Base-by-base conservation (phyloP, 2,113 vertebrate genomes). In the Acrocephalus kingi region DNA sequence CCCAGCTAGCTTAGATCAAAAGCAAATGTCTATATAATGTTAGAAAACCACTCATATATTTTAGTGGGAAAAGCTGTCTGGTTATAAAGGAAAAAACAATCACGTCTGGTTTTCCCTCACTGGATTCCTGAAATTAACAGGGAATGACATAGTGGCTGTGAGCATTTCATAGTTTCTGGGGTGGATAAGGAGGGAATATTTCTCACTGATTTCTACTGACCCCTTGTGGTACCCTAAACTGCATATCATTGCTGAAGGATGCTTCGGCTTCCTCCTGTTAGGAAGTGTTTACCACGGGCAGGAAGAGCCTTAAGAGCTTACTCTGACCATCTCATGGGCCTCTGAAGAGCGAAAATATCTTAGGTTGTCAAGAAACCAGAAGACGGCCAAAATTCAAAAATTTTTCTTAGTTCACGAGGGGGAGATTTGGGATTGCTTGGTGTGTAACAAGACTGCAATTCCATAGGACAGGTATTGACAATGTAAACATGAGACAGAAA, bases 161-260 rank as follows among this genome's bases (percentile, higher is more conserved):
- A 93, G 93, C 79, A 5, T 52, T 74, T 74, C 43, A 3, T 41
- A 15, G 39, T 80, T 84, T 45, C 76, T 72, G 49, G 79, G 48
- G 51, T n/a, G 56, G 11, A 49, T 61, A 35, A 75, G 22, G 27
- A 54, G 33, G 63, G 56, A 91, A 12, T 35, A 75, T 78, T 88
- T 96, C 83, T 92, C 83, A 35, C 79, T 95, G 96, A 92, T 90
- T 95, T 92, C 85, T 96, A 87, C 92, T 96, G 96, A 93, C 93
- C 92, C 83, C 94, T 66, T 93, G 93, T 97, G 96, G 96, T 67
- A 63, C 67, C 5, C 35, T 52, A 2, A 30, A 13, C 61, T 24
- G 22, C 39, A 9, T 1, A 16, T 33, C 28, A 4, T 15, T 46
- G 54, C 63, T 71, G 39, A 59, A 21, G 54, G 49, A 25, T 27